Percentiles rank a stretch among this genome's conserved stretches.
phyloP scores from a whole-genome alignment of 2,888 invertebrate species.

The Pachydiplax longipennis region DNA sequence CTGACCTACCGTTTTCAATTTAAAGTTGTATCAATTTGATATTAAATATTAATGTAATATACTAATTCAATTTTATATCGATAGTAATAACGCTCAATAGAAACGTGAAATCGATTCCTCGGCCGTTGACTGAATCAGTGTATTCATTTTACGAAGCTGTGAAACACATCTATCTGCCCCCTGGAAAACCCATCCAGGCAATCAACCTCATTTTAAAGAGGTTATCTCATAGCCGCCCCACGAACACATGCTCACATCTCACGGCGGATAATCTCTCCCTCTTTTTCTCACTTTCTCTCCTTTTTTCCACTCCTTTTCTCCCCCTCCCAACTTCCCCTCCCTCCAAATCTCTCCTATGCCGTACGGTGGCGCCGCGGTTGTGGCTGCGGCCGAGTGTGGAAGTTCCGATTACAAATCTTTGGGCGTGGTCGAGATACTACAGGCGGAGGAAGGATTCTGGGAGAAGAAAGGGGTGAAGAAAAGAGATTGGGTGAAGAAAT shows the following conservation, averaged over 20 bases:
- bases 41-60: no score
- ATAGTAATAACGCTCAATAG: no score
- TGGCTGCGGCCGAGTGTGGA: not conserved
- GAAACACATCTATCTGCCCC: not conserved
- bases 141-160: not conserved
- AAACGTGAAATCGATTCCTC: no score
- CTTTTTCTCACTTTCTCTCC: not conserved
- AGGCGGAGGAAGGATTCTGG: not conserved
- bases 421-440: slow-evolving; percentile 21
- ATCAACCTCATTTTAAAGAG: slow-evolving; percentile 1
- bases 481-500: not conserved
- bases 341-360: not conserved
- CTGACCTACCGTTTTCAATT: no score
- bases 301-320: not conserved
- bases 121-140: no score
- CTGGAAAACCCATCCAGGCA: slow-evolving; percentile 22
- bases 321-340: not conserved
- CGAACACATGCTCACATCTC: not conserved
- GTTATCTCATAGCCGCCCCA: not conserved
- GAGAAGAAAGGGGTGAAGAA: not conserved
- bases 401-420: not conserved
- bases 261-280: not conserved
- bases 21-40: no score
- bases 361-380: slow-evolving; percentile 24
- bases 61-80: no score